Evolutionary conservation across 1,140 invertebrate genomes (phyloP).

Genomic region (Copidosoma floridanum): DNA sequence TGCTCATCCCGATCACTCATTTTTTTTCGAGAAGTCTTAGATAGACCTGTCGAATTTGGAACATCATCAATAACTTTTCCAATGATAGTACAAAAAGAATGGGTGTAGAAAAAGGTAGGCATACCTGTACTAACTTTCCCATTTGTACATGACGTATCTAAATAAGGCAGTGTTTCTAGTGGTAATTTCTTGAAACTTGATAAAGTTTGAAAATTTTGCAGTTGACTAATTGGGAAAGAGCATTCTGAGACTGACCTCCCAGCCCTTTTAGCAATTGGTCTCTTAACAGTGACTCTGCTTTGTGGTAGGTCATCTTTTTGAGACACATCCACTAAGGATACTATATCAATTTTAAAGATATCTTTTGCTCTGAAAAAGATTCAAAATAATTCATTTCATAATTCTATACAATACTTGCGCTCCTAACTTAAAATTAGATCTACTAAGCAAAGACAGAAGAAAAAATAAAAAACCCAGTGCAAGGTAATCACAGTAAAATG

Average conservation of each 20-base stretch:
- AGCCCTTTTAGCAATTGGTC: slow-evolving; percentile 59
- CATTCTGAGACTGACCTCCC: slow-evolving; percentile 57
- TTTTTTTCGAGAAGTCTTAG: slow-evolving; percentile 39
- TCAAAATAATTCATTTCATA: too few relatives aligned
- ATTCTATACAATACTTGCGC: too few relatives aligned
- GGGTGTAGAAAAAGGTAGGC: too few relatives aligned
- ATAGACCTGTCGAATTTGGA: too few relatives aligned
- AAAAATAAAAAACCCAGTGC: too few relatives aligned
- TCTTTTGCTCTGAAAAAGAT: slow-evolving; percentile 60
- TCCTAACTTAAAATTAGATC: too few relatives aligned
- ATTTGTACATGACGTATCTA: slow-evolving; percentile 43
- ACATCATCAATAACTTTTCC: too few relatives aligned
- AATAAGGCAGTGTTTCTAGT: slow-evolving; percentile 29
- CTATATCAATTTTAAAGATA: slow-evolving; percentile 63
- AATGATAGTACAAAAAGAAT: too few relatives aligned
- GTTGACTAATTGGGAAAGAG: slow-evolving; percentile 37
- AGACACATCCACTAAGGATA: slow-evolving; percentile 58
- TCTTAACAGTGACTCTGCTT: slow-evolving; percentile 58
- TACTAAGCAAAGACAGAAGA: too few relatives aligned
- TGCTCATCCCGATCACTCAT: slow-evolving; percentile 59
- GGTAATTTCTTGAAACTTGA: slow-evolving; percentile 39
- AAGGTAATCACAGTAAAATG: too few relatives aligned
- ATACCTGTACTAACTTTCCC: slow-evolving; percentile 44
- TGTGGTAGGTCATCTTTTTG: slow-evolving; percentile 40
- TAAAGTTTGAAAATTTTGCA: slow-evolving; percentile 26